phyloP scores from a whole-genome alignment of 1,140 invertebrate species.

The Lerema accius region DNA sequence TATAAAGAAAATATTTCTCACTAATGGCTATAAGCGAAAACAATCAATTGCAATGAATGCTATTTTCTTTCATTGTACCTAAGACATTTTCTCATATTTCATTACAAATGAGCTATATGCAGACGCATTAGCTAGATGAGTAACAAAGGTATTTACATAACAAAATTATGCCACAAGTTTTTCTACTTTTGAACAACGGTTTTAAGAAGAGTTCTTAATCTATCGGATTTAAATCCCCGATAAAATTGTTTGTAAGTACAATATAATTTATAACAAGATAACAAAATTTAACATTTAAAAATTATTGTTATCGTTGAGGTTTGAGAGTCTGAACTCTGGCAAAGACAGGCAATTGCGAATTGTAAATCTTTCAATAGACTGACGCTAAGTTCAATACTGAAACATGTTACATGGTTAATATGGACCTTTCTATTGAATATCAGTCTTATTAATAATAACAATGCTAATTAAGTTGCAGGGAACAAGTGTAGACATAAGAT shows the following conservation, averaged over 20 bases:
- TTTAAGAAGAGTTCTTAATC: conserved; percentile 2
- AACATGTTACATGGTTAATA: conserved; percentile 22
- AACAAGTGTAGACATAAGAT: conserved; percentile 13
- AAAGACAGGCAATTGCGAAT: conserved; percentile 28
- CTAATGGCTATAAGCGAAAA: not conserved
- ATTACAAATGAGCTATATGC: not conserved
- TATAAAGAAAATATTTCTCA: conserved; percentile 30
- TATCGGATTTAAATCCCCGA: not conserved
- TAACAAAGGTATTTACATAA: not conserved
- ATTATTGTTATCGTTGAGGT: conserved; percentile 3
- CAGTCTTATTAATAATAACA: conserved; percentile 43
- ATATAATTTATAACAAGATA: conserved; percentile 6
- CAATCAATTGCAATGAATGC: not conserved
- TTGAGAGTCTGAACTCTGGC: conserved; percentile 40
- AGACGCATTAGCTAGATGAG: not conserved
- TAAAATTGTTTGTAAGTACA: not conserved
- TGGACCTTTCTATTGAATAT: conserved; percentile 32
- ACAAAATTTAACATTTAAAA: conserved; percentile 40
- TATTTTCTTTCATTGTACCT: not conserved
- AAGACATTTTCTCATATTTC: not conserved
- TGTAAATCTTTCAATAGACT: conserved; percentile 29
- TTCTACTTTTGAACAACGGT: not conserved
- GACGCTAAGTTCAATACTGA: conserved; percentile 54
- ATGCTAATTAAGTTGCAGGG: conserved; percentile 28
- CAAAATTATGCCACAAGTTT: not conserved